phyloP scores from a whole-genome alignment of 2,113 vertebrate genomes.

The Paradoxurus hermaphroditus region DNA sequence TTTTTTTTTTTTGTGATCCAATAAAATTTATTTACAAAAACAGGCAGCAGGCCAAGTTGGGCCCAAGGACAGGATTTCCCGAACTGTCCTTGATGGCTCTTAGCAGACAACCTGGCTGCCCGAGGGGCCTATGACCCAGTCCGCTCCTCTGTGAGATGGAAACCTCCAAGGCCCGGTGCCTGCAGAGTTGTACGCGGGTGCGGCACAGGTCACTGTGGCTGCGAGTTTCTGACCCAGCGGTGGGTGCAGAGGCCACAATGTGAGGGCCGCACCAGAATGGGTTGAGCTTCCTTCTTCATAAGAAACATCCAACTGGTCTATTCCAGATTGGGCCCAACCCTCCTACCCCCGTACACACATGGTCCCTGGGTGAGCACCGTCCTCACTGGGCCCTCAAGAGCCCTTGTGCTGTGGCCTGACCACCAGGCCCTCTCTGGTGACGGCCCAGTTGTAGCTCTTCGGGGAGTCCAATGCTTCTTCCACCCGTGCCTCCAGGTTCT shows the following conservation, averaged over 20 bases:
- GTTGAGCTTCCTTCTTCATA: background rate
- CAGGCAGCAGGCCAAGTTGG: background rate
- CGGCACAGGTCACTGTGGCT: background rate
- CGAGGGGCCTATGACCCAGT: background rate
- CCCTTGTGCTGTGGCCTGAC: constrained; percentile 71
- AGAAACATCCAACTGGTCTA: background rate
- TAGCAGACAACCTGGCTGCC: background rate
- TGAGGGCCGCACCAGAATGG: background rate
- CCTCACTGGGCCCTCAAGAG: background rate
- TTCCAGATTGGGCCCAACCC: background rate
- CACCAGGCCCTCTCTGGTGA: constrained; percentile 88
- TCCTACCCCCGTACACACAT: background rate
- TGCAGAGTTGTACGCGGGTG: background rate
- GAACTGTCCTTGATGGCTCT: background rate
- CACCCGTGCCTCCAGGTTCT: constrained; percentile 92
- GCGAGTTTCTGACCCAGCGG: background rate
- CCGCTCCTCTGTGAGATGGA: background rate
- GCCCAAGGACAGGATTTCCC: background rate
- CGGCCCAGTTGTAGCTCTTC: constrained; percentile 92
- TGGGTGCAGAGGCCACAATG: background rate
- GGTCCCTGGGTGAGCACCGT: constrained; percentile 54
- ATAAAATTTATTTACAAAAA: constrained; percentile 60
- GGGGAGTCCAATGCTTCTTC: constrained; percentile 92
- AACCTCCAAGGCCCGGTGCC: background rate
- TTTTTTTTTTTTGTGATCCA: no score